Evolutionary conservation across 35 echinoderm and acorn worm species (phyloP).

Genomic region (Hemicentrotus pulcherrimus): DNA sequence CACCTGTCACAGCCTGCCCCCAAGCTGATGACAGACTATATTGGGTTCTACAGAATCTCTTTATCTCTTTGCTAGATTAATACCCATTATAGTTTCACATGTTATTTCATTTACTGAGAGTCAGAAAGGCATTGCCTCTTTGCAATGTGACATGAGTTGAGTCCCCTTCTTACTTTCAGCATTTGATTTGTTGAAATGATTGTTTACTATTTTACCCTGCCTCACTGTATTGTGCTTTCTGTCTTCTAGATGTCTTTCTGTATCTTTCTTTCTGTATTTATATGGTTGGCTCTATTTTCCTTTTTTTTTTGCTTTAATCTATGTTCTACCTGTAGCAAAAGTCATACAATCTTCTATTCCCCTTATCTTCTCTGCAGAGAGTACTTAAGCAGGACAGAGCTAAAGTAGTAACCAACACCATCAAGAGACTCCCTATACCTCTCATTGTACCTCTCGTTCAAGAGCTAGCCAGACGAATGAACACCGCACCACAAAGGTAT

Average conservation of each 20-base stretch:
- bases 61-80: too few relatives aligned
- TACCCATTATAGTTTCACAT: too few relatives aligned
- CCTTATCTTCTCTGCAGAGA: constrained; percentile 57
- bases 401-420: constrained; percentile 68
- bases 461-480: constrained; percentile 75
- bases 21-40: not conserved
- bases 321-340: not conserved
- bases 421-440: constrained; percentile 69
- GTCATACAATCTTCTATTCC: not conserved
- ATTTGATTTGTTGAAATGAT: not conserved
- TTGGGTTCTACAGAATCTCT: not conserved
- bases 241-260: too few relatives aligned
- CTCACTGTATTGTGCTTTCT: not conserved
- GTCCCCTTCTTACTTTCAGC: not conserved
- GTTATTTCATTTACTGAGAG: not conserved
- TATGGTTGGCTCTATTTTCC: not conserved
- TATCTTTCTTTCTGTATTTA: not conserved
- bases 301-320: not conserved
- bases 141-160: not conserved
- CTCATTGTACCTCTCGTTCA: constrained; percentile 72
- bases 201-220: not conserved
- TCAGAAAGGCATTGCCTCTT: not conserved
- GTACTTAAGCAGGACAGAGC: constrained; percentile 76
- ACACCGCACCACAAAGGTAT: constrained; percentile 85
- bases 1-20: not conserved